Conservation (phyloP, 2,888 invertebrate species). For the Drosophila formosana region DNA sequence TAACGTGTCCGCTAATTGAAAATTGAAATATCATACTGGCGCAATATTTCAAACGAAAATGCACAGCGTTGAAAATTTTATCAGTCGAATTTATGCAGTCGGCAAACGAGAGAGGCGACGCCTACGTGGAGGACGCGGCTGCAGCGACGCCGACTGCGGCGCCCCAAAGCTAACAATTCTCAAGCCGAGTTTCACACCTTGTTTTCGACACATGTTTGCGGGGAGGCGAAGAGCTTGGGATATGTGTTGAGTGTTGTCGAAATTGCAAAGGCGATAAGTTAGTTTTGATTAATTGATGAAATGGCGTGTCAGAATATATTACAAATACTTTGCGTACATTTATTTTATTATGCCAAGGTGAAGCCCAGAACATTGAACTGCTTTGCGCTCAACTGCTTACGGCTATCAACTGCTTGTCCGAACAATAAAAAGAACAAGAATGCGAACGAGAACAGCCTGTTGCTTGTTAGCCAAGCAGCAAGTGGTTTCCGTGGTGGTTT, state of each 20-base stretch:
- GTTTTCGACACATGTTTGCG: slow-evolving; percentile 47
- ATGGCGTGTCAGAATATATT: slow-evolving; percentile 27
- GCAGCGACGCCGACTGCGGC: neutral
- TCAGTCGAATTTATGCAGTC: slow-evolving; percentile 65
- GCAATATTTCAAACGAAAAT: slow-evolving; percentile 63
- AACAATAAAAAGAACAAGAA: neutral
- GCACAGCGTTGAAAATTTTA: slow-evolving; percentile 65
- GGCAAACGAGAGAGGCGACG: slow-evolving; percentile 43
- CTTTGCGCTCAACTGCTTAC: slow-evolving; percentile 29
- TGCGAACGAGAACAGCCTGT: slow-evolving; percentile 4
- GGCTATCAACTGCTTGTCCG: neutral
- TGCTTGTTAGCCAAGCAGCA: neutral
- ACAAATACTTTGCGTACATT: neutral
- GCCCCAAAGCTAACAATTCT: slow-evolving; percentile 27
- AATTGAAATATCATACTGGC: slow-evolving; percentile 74
- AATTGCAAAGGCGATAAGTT: slow-evolving; percentile 45
- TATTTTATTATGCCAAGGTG: slow-evolving; percentile 12
- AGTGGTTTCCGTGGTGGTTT: slow-evolving; percentile 23
- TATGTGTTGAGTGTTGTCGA: slow-evolving; percentile 40
- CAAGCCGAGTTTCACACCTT: slow-evolving; percentile 64
- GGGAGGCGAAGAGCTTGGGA: slow-evolving; percentile 36
- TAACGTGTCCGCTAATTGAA: slow-evolving; percentile 67
- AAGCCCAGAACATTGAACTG: slow-evolving; percentile 6
- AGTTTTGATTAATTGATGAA: slow-evolving; percentile 63
- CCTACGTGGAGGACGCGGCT: slow-evolving; percentile 41